Evolutionary conservation across 2,888 invertebrate species (phyloP), one percentile per base, ranked within the genome.

Genomic region (Ditula angustiorana): DNA sequence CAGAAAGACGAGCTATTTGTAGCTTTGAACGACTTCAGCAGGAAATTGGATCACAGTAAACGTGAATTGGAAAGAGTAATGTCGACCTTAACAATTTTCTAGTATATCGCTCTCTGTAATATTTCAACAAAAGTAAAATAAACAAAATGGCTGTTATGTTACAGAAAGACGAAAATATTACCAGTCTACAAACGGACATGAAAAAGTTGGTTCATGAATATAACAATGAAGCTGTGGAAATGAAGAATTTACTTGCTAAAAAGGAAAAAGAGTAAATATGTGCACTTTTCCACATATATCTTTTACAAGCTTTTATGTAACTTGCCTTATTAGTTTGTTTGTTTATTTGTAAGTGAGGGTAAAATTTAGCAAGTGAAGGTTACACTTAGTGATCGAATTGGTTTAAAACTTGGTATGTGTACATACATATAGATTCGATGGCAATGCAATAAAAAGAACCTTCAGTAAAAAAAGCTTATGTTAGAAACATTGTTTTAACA

Each of bases 211-310:
- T 76, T 1, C 73, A 78, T 3, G 79, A 82, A 58, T 76, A 75
- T 46, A 76, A 74, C 35, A 26, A 55, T 16, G 76, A 79, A 41
- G 72, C 67, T 8, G 44, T 63, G 1, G 78, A 79, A 19, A 72
- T 78, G 61, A 75, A 73, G 10, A 76, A 71, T 28, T 62, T 61
- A 0, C 61, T 80, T 10, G 46, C 60, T 5, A 74, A 75, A 49
- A 72, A 73, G 52, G 79, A 82, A 8, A 78, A 75, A 57, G 74
- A 79, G 83, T 84, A 68, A 76, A n/a, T n/a, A n/a, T n/a, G 10
- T 21, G 4, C 19, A 44, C 21, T 44, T 21, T 3, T n/a, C n/a
- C n/a, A n/a, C n/a, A n/a, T n/a, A n/a, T n/a, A n/a, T n/a, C n/a
- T n/a, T n/a, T n/a, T n/a, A n/a, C n/a, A n/a, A n/a, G n/a, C n/a